Evolutionary conservation across 2,113 vertebrate species (phyloP).

Genomic region (Cygnus buccinator): DNA sequence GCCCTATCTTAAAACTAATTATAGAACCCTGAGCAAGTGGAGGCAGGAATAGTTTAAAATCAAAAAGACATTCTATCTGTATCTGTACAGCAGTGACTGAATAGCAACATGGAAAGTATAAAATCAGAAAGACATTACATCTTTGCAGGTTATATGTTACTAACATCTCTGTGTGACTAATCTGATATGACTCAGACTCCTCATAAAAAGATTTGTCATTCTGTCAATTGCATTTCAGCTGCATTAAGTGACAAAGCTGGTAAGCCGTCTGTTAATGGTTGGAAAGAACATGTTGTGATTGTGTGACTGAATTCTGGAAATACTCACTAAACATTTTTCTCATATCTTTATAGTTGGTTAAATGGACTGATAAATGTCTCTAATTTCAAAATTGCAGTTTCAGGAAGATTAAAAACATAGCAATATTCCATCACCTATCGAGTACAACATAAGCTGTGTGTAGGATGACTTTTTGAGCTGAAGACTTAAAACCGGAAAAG

Average conservation of each 20-base stretch:
- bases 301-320: not conserved
- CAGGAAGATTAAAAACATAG: slow-evolving; percentile 27
- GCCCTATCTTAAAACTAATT: not conserved
- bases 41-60: slow-evolving; percentile 20
- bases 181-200: slow-evolving; percentile 15
- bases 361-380: slow-evolving; percentile 38
- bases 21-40: not conserved
- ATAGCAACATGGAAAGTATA: not conserved
- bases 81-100: not conserved
- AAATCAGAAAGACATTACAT: slow-evolving; percentile 62
- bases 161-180: slow-evolving; percentile 8
- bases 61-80: slow-evolving; percentile 18
- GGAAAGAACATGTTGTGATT: not conserved
- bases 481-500: not conserved
- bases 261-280: not conserved
- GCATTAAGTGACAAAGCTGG: not conserved
- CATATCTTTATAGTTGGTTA: not conserved
- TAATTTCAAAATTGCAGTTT: slow-evolving; percentile 30
- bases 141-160: slow-evolving; percentile 46
- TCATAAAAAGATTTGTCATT: slow-evolving; percentile 29
- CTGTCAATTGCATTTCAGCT: slow-evolving; percentile 13
- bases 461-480: not conserved
- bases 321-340: slow-evolving; percentile 51
- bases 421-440: not conserved
- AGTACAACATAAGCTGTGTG: not conserved